Percentiles rank a stretch among this genome's conserved stretches.
Evolutionary conservation across 1,140 invertebrate genomes (phyloP).

Genomic region (Magallana ariakensis): DNA sequence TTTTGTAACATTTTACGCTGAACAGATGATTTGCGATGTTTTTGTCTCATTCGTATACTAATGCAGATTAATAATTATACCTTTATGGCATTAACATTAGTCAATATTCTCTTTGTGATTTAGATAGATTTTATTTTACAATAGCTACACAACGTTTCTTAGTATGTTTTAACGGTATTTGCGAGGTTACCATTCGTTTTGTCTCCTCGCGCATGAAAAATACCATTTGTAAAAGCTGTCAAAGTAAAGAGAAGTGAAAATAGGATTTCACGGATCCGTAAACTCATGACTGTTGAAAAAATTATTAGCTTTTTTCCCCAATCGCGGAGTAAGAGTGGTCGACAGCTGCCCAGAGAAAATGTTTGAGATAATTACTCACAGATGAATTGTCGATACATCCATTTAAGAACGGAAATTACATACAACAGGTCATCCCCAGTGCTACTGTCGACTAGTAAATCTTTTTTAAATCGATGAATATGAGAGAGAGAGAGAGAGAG

Average conservation of each 20-base stretch:
- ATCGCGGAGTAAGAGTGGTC: no score
- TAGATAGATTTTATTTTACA: no score
- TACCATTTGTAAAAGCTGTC: not conserved
- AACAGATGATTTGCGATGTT: no score
- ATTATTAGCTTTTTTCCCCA: no score
- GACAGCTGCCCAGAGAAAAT: not conserved
- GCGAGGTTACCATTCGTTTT: no score
- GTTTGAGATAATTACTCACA: conserved; percentile 1
- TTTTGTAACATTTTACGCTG: no score
- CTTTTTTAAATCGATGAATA: not conserved
- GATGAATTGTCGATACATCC: not conserved
- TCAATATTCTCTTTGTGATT: no score
- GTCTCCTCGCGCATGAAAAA: not conserved
- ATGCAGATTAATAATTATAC: no score
- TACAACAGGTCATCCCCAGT: not conserved
- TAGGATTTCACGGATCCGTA: not conserved
- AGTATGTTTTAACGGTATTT: no score
- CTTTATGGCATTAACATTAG: no score
- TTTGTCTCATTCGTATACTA: no score
- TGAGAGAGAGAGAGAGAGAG: not conserved
- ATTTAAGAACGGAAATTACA: conserved; percentile 2
- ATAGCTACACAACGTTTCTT: no score
- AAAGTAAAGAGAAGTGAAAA: conserved; percentile 6
- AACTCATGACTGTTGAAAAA: not conserved
- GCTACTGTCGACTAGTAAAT: not conserved